Evolutionary conservation across 2,113 vertebrate species (phyloP).

Genomic region (Brienomyrus longianalis): DNA sequence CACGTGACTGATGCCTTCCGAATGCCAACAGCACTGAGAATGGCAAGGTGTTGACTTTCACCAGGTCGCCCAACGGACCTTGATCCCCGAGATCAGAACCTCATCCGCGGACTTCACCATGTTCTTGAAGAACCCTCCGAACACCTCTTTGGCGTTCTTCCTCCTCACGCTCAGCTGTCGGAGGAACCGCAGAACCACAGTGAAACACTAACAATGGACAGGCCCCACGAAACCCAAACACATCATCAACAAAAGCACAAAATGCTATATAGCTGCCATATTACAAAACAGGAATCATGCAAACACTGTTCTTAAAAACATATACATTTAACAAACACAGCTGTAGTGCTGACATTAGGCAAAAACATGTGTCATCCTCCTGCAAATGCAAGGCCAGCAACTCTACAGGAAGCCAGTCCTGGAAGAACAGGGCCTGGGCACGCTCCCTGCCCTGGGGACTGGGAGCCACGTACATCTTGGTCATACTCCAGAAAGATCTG

Average conservation of each 20-base stretch:
- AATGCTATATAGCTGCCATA: neutral
- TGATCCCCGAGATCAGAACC: constrained; percentile 87
- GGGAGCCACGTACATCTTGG: constrained; percentile 81
- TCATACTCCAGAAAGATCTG: constrained; percentile 96
- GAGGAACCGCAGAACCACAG: neutral
- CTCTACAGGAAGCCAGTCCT: constrained; percentile 25
- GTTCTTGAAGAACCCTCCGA: constrained; percentile 92
- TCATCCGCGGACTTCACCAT: constrained; percentile 93
- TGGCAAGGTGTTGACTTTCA: neutral
- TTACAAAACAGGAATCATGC: neutral
- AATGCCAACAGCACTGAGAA: neutral
- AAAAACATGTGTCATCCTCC: constrained; percentile 29
- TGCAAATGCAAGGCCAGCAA: constrained; percentile 41
- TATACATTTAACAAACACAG: constrained; percentile 11
- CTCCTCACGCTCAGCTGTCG: constrained; percentile 82
- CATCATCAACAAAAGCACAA: neutral
- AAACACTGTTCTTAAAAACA: neutral
- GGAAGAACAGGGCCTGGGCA: neutral
- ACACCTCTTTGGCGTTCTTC: constrained; percentile 95
- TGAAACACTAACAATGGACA: neutral
- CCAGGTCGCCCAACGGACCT: constrained; percentile 57
- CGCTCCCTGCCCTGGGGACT: constrained; percentile 20
- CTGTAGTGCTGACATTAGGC: constrained; percentile 47
- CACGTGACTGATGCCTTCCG: neutral
- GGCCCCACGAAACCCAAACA: neutral